Evolutionary conservation across 2,113 vertebrate genomes (phyloP), one percentile per base, ranked within the genome.

Genomic region (Ammospiza nelsoni): DNA sequence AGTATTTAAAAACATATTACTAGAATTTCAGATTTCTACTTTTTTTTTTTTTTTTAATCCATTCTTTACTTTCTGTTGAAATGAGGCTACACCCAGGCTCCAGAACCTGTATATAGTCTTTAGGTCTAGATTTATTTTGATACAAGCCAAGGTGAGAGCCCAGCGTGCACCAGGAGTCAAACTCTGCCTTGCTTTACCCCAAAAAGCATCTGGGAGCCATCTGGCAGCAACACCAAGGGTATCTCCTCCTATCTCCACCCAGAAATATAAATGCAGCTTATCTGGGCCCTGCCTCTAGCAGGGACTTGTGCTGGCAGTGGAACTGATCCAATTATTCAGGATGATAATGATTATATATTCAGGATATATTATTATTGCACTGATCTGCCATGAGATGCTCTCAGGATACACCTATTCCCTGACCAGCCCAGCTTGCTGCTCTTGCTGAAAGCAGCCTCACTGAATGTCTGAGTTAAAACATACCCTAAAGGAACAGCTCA

Each of bases 161-260:
- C 44, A 58, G 35, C 9, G 0, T 0, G 27, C 16, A 22, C 8
- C 43, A 29, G 57, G 52, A 54, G 48, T 29, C 1, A 1, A 33
- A 84, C 3, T 5, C 51, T 63, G 61, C 80, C 29, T 61, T 0
- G 3, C 33, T 92, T 87, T 63, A 35, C 58, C 51, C 77, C 39
- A 37, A 67, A 81, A 91, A 9, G 29, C 92, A 86, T 4, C 71
- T 88, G 54, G 46, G 41, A 86, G 12, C 49, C 80, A 82, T 41
- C 63, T 87, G 85, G 39, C 69, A 95, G 61, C 81, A 77, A 4
- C 23, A 62, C 4, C 0, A 5, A 24, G 11, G 11, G 4, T 17
- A 9, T 67, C 52, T 78, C 41, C 54, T 73, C 41, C 5, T 41
- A 21, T 44, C 46, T 52, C 9, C 9, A 31, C 46, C 33, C 51